Evolutionary conservation across 1,140 invertebrate genomes (phyloP).

Genomic region (Drosophila prosaltans): DNA sequence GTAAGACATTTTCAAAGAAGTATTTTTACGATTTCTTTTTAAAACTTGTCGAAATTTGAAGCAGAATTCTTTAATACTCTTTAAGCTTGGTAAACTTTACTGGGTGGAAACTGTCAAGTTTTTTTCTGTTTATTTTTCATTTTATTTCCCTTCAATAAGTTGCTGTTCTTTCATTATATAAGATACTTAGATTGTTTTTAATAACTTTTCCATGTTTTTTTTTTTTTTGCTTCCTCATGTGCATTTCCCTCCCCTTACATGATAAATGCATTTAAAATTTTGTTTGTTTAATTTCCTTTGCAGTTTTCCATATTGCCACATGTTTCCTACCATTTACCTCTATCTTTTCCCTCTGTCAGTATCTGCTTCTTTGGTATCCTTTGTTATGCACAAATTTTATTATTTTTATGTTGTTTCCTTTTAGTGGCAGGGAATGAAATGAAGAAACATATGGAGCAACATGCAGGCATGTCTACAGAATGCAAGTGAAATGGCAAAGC

Average conservation of each 20-base stretch:
- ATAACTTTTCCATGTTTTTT: background rate
- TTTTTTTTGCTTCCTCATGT: background rate
- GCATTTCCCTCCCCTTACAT: slow-evolving; percentile 6
- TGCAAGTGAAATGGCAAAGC: slow-evolving; percentile 19
- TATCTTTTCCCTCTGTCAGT: background rate
- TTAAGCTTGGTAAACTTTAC: background rate
- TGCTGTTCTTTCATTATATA: background rate
- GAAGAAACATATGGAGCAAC: slow-evolving; percentile 66
- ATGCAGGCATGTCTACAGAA: slow-evolving; percentile 54
- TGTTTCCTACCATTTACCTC: slow-evolving; percentile 29
- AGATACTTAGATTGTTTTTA: background rate
- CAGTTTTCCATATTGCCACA: slow-evolving; percentile 34
- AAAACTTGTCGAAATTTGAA: too few relatives aligned
- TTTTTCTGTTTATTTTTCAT: background rate
- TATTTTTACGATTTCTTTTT: too few relatives aligned
- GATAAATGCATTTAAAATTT: slow-evolving; percentile 57
- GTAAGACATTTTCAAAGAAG: too few relatives aligned
- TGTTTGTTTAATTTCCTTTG: slow-evolving; percentile 52
- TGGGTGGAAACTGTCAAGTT: background rate
- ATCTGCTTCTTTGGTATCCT: background rate
- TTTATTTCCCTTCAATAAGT: background rate
- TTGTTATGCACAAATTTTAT: slow-evolving; percentile 25
- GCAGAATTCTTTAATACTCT: too few relatives aligned
- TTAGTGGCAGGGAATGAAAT: slow-evolving; percentile 30
- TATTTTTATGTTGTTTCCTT: slow-evolving; percentile 16